Conservation (phyloP, 2,888 invertebrate species). For the Callimorpha dominula region DNA sequence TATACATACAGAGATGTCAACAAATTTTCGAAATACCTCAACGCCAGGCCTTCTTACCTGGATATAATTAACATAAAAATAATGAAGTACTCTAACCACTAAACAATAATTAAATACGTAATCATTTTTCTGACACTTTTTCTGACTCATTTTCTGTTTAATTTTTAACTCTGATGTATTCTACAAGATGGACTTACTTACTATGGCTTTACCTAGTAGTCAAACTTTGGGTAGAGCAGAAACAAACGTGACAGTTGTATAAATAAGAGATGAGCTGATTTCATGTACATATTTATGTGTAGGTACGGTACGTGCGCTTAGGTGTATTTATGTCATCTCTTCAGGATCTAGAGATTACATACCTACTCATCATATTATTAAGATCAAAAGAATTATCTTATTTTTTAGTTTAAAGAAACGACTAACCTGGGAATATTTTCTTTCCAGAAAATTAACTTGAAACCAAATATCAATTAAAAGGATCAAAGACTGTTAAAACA, state of each 20-base stretch:
- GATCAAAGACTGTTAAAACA: conserved; percentile 66
- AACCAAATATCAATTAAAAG: conserved; percentile 67
- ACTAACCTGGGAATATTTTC: conserved; percentile 20
- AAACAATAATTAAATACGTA: neutral
- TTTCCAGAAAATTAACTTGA: conserved; percentile 53
- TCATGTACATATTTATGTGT: conserved; percentile 6
- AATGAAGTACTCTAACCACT: neutral
- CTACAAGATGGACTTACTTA: no score
- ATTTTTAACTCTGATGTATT: no score
- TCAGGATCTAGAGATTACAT: neutral
- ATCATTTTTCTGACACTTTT: neutral
- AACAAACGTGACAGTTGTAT: no score
- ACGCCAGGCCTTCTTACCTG: neutral
- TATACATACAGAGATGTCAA: neutral
- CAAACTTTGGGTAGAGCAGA: no score
- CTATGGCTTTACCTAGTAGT: no score
- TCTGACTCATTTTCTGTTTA: neutral
- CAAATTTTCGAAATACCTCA: neutral
- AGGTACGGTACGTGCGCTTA: neutral
- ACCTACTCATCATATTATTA: no score
- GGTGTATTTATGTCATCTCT: neutral
- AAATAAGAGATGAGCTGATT: no score
- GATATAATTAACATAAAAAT: neutral
- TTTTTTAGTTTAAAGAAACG: neutral
- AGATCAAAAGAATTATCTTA: no score